Percentiles rank a stretch among this genome's conserved stretches.
Conservation (phyloP, 1,140 invertebrate genomes). For the Drosophila serrata region DNA sequence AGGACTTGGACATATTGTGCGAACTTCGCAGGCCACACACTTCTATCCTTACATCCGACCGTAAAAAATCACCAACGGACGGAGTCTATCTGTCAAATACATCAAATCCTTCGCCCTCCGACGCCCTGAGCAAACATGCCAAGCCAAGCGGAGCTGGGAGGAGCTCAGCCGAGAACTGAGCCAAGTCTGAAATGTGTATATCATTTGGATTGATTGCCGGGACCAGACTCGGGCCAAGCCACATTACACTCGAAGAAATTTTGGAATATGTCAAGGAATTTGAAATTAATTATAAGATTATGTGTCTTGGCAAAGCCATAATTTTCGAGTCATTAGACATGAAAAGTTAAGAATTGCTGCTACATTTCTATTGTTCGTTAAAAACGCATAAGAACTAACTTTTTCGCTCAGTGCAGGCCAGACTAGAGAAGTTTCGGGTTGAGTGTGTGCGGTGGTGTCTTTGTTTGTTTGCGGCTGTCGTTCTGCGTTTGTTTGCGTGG, state of each 20-base stretch:
- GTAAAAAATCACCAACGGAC: conserved; percentile 63
- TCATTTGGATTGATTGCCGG: conserved; percentile 79
- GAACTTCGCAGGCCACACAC: conserved; percentile 24
- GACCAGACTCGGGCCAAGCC: conserved; percentile 26
- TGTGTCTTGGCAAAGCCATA: background rate
- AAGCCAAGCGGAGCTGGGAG: conserved; percentile 33
- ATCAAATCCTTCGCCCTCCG: conserved; percentile 56
- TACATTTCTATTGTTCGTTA: background rate
- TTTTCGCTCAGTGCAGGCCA: conserved; percentile 6
- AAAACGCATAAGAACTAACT: background rate
- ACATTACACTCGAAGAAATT: background rate
- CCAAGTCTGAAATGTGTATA: conserved; percentile 75
- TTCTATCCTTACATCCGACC: conserved; percentile 12
- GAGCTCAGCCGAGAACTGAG: conserved; percentile 38
- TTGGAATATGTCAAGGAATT: too few species aligned
- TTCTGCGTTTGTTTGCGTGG: conserved; percentile 37
- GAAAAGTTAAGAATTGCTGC: background rate
- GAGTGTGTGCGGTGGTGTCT: conserved; percentile 31
- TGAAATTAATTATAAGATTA: background rate
- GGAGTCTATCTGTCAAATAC: conserved; percentile 78
- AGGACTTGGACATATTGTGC: conserved; percentile 72
- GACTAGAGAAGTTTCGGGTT: conserved; percentile 7
- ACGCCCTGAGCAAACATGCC: conserved; percentile 48
- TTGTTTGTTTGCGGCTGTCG: conserved; percentile 65
- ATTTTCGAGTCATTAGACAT: background rate